A percentile compares a stretch with the other conserved stretches of the same genome.
Conservation (phyloP, 2,113 vertebrate species). For the Channa argus region DNA sequence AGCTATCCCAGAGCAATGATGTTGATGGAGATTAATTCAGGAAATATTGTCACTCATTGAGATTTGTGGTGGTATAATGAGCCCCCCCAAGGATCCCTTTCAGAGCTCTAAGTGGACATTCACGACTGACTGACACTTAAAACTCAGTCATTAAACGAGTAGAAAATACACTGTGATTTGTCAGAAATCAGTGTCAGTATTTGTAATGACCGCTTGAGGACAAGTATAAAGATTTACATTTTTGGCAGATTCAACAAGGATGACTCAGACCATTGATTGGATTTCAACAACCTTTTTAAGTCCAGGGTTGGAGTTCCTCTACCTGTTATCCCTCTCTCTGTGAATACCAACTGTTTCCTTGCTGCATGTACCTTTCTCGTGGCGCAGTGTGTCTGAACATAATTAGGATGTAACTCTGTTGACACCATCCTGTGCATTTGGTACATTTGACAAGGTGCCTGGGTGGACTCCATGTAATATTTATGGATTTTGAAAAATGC, state of each 20-base stretch:
- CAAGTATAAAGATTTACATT: conserved; percentile 15
- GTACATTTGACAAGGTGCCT: conserved; percentile 54
- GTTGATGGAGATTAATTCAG: conserved; percentile 65
- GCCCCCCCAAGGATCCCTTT: conserved; percentile 51
- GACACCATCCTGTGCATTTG: conserved; percentile 18
- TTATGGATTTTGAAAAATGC: conserved; percentile 43
- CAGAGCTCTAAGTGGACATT: conserved; percentile 55
- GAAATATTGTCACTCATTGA: conserved; percentile 59
- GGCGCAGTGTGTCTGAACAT: conserved; percentile 6
- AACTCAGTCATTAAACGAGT: conserved; percentile 37
- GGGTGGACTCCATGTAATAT: conserved; percentile 49
- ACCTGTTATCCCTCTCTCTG: not conserved
- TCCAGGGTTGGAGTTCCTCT: conserved; percentile 15
- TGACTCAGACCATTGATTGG: conserved; percentile 21
- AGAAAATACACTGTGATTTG: conserved; percentile 31
- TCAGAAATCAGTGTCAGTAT: conserved; percentile 15
- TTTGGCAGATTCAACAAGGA: conserved; percentile 24
- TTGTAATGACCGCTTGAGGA: conserved; percentile 30
- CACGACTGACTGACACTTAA: conserved; percentile 58
- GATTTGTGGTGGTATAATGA: conserved; percentile 65
- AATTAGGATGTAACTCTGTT: conserved; percentile 34
- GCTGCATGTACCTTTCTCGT: not conserved
- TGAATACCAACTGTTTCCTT: conserved; percentile 32
- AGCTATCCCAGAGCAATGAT: conserved; percentile 39
- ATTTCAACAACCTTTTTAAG: conserved; percentile 41